A percentile compares a stretch with the other conserved stretches of the same genome.
These are phyloP conservation scores for Adelosebastes latens DNA, from an alignment of 2,797 vertebrate species.

Conservation along the genomic window DNA sequence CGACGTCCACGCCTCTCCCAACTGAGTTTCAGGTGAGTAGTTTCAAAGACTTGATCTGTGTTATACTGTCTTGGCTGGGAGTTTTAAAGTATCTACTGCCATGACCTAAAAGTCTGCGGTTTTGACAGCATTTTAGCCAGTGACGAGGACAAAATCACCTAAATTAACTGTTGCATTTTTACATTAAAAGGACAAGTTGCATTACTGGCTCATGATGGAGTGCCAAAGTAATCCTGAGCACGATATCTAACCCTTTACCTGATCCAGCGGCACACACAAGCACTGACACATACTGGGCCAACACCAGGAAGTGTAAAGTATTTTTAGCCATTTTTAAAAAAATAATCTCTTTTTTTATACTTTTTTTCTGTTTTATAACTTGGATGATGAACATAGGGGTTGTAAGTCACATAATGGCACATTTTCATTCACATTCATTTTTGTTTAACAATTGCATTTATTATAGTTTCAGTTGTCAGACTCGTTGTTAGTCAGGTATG, in stretches of 20 bases:
- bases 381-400: too few species aligned
- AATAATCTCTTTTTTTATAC: too few species aligned
- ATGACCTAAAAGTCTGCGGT: not conserved
- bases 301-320: not conserved
- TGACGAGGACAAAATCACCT: too few species aligned
- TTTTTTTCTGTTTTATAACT: too few species aligned
- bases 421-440: too few species aligned
- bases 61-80: not conserved
- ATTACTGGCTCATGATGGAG: not conserved
- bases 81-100: not conserved
- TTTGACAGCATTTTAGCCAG: not conserved
- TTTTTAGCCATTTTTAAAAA: too few species aligned
- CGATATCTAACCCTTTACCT: not conserved
- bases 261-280: not conserved
- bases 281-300: not conserved
- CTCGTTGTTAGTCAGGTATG: too few species aligned
- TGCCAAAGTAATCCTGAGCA: not conserved
- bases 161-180: not conserved
- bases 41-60: not conserved
- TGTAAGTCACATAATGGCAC: too few species aligned
- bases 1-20: constrained; percentile 26
- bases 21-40: constrained; percentile 66
- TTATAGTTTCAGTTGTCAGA: too few species aligned
- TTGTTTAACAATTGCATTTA: too few species aligned
- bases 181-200: not conserved